Evolutionary conservation across 2,113 vertebrate genomes (phyloP).

Genomic region (Caloenas nicobarica): DNA sequence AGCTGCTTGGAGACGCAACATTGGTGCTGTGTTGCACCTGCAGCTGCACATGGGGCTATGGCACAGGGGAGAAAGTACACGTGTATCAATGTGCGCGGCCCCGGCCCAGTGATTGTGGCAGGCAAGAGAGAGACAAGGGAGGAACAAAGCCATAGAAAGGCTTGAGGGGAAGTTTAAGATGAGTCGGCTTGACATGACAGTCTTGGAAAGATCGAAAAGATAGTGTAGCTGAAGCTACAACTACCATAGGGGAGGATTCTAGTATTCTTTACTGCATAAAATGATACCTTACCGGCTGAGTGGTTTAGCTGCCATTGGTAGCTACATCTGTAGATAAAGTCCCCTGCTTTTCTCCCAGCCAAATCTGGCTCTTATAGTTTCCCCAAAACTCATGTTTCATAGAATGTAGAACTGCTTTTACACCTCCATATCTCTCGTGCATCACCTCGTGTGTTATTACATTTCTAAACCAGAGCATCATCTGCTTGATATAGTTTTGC

Average conservation of each 20-base stretch:
- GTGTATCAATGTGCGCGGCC: rapidly evolving
- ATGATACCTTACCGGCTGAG: background rate
- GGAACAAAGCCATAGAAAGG: background rate
- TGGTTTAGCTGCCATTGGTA: background rate
- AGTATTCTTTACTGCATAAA: background rate
- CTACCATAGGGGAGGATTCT: background rate
- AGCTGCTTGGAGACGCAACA: background rate
- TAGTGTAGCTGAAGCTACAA: background rate
- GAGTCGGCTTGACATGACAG: background rate
- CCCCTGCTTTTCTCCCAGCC: background rate
- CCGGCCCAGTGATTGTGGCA: background rate
- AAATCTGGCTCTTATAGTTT: background rate
- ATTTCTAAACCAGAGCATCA: background rate
- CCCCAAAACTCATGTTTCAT: background rate
- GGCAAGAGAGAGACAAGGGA: background rate
- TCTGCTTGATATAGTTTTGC: background rate
- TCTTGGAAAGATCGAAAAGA: background rate
- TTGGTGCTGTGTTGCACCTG: rapidly evolving
- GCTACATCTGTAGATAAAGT: background rate
- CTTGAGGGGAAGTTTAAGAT: background rate
- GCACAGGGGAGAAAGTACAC: background rate
- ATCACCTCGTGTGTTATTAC: background rate
- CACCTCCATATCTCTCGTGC: background rate
- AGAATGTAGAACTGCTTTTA: background rate
- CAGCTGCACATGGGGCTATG: background rate